Conservation (phyloP, 2,888 invertebrate genomes). For the Nysson spinosus region DNA sequence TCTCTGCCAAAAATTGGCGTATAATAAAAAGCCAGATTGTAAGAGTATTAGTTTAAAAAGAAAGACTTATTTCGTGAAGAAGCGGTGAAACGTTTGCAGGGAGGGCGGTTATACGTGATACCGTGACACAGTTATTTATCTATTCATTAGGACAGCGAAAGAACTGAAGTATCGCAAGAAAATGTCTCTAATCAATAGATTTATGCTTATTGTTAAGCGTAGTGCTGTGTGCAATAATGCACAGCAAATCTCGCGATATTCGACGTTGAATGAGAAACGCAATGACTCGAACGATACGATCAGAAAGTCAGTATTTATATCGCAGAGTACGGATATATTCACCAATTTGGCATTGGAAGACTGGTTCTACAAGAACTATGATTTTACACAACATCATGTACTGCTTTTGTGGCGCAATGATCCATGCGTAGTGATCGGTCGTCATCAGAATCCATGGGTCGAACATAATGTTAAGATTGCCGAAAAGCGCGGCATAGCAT, state of each 20-base stretch:
- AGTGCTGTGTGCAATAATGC: conserved; percentile 1
- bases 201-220: conserved; percentile 17
- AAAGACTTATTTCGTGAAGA: conserved; percentile 35
- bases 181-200: conserved; percentile 41
- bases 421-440: conserved; percentile 96
- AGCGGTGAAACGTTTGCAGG: not conserved
- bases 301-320: conserved; percentile 93
- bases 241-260: conserved; percentile 6
- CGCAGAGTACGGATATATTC: conserved; percentile 93
- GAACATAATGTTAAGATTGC: conserved; percentile 90
- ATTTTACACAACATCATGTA: conserved; percentile 89
- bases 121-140: not conserved
- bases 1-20: not conserved
- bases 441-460: conserved; percentile 97
- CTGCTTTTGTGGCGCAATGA: conserved; percentile 95
- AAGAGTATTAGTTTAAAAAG: conserved; percentile 13
- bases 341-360: conserved; percentile 97
- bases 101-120: conserved; percentile 33
- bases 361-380: conserved; percentile 94
- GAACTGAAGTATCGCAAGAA: not conserved
- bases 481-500: conserved; percentile 82
- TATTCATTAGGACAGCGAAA: not conserved
- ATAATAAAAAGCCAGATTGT: not conserved
- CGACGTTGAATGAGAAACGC: conserved; percentile 18
- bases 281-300: conserved; percentile 78